These are phyloP conservation scores for Diplosoma virens DNA, from an alignment of 23 tunicate species.

Conservation along the genomic window DNA sequence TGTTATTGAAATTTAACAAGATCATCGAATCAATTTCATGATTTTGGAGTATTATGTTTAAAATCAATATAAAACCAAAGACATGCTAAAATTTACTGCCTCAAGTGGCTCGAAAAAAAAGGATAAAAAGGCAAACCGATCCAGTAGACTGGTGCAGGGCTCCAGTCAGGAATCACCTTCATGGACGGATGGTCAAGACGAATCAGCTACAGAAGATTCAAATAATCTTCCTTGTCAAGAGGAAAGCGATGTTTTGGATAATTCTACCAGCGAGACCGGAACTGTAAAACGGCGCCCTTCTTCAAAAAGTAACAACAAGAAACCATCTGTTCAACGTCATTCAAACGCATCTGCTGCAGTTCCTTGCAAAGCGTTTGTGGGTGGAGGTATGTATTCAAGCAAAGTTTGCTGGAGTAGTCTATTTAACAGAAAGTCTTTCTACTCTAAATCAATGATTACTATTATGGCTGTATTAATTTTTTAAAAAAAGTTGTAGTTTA, in stretches of 20 bases:
- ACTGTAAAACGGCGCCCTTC: constrained; percentile 15
- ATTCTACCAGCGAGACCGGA: not conserved
- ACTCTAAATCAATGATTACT: too few relatives aligned
- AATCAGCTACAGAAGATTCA: not conserved
- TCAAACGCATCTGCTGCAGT: constrained; percentile 22
- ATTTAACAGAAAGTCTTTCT: too few relatives aligned
- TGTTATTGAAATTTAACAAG: too few relatives aligned
- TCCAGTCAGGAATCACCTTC: constrained; percentile 30
- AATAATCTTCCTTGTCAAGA: not conserved
- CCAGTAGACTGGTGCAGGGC: not conserved
- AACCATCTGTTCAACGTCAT: constrained; percentile 9
- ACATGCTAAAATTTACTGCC: constrained; percentile 17
- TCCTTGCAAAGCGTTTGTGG: constrained; percentile 2
- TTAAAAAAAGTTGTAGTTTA: too few relatives aligned
- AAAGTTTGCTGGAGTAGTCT: too few relatives aligned
- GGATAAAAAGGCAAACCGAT: constrained; percentile 19
- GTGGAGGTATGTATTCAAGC: constrained; percentile 25
- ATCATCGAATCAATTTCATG: too few relatives aligned
- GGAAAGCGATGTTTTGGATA: not conserved
- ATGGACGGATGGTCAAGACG: not conserved
- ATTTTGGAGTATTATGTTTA: too few relatives aligned
- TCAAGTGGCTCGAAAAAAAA: not conserved
- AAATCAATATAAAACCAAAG: too few relatives aligned
- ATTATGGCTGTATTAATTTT: too few relatives aligned
- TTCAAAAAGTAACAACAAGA: not conserved